These are phyloP conservation scores for Zhuqinia jingwanae DNA, from an alignment of 2,888 invertebrate genomes.

Conservation along the genomic window DNA sequence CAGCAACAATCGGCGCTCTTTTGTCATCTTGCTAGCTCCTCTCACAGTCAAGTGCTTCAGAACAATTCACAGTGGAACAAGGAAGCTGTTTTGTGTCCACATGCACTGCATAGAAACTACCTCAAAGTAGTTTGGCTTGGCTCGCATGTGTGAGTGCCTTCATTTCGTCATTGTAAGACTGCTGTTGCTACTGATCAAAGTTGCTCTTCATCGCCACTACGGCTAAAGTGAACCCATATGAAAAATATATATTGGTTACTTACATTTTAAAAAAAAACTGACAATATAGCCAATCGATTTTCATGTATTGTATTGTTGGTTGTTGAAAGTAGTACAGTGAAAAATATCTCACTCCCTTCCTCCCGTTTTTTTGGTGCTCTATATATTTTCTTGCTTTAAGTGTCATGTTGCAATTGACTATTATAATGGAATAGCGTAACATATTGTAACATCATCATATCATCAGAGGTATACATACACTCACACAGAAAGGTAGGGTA, in stretches of 20 bases:
- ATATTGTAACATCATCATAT: too few species aligned
- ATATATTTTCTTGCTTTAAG: neutral
- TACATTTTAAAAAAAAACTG: neutral
- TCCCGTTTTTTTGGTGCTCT: neutral
- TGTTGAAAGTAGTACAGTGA: neutral
- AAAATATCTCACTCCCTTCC: neutral
- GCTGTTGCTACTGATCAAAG: slow-evolving; percentile 14
- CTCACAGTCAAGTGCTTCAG: slow-evolving; percentile 45
- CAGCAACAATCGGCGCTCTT: slow-evolving; percentile 38
- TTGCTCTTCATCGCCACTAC: neutral
- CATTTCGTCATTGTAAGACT: neutral
- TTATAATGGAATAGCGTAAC: too few species aligned
- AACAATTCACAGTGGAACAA: slow-evolving; percentile 32
- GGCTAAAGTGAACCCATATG: neutral
- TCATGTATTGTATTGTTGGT: neutral
- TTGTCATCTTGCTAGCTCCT: slow-evolving; percentile 32
- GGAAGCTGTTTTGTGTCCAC: slow-evolving; percentile 28
- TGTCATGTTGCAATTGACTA: neutral
- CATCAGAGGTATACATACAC: too few species aligned
- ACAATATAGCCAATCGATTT: slow-evolving; percentile 31
- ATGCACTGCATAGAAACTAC: slow-evolving; percentile 53
- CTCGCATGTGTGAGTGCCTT: neutral
- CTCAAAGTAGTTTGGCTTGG: slow-evolving; percentile 11
- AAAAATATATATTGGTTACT: slow-evolving; percentile 9
- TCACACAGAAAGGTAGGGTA: too few species aligned